Evolutionary conservation across 1,140 invertebrate genomes (phyloP).

Genomic region (Doryteuthis pealeii): DNA sequence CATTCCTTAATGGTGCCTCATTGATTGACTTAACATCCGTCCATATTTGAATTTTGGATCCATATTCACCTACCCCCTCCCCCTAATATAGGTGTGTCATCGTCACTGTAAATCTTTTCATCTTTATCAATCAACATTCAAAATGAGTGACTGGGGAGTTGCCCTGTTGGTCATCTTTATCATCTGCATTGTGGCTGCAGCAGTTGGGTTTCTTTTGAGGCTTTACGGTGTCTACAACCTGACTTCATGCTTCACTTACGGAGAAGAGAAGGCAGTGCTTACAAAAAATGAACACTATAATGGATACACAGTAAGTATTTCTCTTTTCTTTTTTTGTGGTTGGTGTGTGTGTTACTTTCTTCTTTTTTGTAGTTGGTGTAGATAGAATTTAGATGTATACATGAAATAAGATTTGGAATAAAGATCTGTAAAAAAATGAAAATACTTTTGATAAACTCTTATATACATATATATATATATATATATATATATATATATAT

Average conservation of each 20-base stretch:
- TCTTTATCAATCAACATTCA: background rate
- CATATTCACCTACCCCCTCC: background rate
- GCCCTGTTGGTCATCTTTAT: constrained; percentile 46
- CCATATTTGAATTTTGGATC: background rate
- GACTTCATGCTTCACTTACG: constrained; percentile 44
- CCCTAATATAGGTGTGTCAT: background rate
- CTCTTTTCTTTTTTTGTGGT: background rate
- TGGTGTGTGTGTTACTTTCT: background rate
- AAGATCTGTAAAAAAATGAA: no score
- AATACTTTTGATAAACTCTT: no score
- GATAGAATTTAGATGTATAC: no score
- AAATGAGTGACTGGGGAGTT: constrained; percentile 52
- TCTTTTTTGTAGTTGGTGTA: background rate
- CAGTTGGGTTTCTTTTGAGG: constrained; percentile 40
- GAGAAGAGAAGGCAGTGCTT: constrained; percentile 48
- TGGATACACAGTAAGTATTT: constrained; percentile 43
- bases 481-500: no score
- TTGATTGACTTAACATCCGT: no score
- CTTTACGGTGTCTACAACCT: constrained; percentile 48
- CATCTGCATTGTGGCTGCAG: constrained; percentile 37
- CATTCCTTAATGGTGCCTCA: no score
- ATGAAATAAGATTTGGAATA: no score
- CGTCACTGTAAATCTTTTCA: background rate
- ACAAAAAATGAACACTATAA: constrained; percentile 51
- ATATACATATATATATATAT: no score